Evolutionary conservation across 2,113 vertebrate species (phyloP).

Genomic region (Hippolais icterina): DNA sequence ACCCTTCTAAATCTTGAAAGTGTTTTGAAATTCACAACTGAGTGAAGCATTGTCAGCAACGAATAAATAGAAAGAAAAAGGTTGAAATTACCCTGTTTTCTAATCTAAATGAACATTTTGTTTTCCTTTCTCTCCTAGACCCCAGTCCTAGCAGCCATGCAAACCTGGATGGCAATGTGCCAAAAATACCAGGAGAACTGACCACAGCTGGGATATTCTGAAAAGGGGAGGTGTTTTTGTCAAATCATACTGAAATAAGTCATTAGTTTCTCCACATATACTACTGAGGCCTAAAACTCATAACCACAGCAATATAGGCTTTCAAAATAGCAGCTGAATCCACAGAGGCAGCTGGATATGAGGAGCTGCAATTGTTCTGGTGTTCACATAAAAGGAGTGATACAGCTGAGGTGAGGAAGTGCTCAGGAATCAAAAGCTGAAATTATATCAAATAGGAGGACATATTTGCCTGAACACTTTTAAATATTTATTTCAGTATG

Average conservation of each 20-base stretch:
- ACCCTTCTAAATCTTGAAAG: not conserved
- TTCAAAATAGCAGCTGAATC: too few species aligned
- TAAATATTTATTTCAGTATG: not conserved
- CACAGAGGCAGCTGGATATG: not conserved
- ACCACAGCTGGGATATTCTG: not conserved
- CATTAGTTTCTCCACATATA: not conserved
- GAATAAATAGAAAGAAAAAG: not conserved
- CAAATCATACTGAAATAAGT: not conserved
- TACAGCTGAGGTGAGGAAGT: not conserved
- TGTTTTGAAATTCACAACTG: not conserved
- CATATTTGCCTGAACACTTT: not conserved
- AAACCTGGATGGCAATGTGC: not conserved
- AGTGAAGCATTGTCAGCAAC: not conserved
- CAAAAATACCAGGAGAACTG: not conserved
- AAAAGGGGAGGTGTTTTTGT: not conserved
- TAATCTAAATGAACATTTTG: not conserved
- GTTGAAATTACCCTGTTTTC: not conserved
- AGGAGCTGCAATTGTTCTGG: not conserved
- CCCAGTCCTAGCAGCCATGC: not conserved
- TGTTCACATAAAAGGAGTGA: not conserved
- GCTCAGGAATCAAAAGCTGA: not conserved
- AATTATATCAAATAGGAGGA: not conserved
- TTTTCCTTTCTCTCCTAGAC: not conserved
- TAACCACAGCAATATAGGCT: not conserved
- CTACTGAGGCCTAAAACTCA: not conserved